phyloP scores from a whole-genome alignment of 1,140 invertebrate species.

The Melipona quadrifasciata region DNA sequence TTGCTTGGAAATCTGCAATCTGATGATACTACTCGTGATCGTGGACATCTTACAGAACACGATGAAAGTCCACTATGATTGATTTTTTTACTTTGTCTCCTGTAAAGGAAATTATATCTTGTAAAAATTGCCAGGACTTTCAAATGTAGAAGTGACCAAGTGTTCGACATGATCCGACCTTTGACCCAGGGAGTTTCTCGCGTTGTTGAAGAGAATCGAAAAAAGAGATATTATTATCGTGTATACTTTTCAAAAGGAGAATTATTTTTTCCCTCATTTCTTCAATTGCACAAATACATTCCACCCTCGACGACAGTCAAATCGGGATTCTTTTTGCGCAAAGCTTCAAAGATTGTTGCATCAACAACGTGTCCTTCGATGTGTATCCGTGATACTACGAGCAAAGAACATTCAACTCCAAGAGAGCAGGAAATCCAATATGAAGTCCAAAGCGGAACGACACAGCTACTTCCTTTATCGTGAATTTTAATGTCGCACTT shows the following conservation, averaged over 20 bases:
- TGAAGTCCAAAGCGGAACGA: background rate
- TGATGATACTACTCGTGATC: no score
- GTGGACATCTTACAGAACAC: no score
- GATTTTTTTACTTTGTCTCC: no score
- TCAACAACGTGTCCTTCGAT: background rate
- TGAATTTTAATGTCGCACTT: conserved; percentile 9
- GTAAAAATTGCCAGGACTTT: no score
- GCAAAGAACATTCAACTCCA: background rate
- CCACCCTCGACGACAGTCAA: background rate
- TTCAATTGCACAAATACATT: background rate
- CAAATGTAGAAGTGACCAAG: no score
- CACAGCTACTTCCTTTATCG: background rate
- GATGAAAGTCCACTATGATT: no score
- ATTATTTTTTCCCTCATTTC: accelerated
- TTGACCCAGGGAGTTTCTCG: no score
- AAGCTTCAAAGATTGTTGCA: background rate
- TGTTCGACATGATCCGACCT: no score
- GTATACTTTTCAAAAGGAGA: no score
- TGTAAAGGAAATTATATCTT: no score
- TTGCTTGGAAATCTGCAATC: no score
- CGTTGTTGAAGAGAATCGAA: background rate
- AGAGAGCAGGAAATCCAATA: background rate
- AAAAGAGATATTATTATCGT: background rate
- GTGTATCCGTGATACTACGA: background rate
- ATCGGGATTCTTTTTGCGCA: background rate